Evolutionary conservation across 2,888 invertebrate genomes (phyloP), one percentile per base, ranked within the genome.

Genomic region (Meta bourneti): DNA sequence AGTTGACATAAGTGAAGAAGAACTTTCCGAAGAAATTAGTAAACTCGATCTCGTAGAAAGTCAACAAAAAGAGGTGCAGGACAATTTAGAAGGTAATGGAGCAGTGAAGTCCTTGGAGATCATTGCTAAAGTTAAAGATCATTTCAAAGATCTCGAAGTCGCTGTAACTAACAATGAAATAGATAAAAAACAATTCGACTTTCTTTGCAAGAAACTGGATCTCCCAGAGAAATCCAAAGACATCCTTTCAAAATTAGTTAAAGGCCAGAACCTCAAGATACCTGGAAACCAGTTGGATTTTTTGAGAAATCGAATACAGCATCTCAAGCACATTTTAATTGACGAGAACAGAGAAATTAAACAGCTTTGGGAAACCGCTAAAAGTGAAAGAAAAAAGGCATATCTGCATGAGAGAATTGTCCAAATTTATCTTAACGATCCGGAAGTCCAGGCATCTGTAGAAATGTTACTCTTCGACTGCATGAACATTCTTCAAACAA

Each of bases 391-490:
- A 69, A 75, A 48, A 69, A 72, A 85, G 52, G 48, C 9, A 6
- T 51, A 80, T 54, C 19, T 85, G 16, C 48, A 85, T 6, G 85
- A 85, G 69, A 80, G 49, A 69, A 9, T 90, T 6, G 70, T 90
- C n/a, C 74, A 75, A n/a, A 16, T 75, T 1, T 90, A 75, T 75
- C 16, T 83, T 6, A 85, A n/a, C 5, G 80, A 80, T 34, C 49
- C 85, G 1, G 80, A 54, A 75, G 19, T 85, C 51, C 81, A 81
- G 69, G 85, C 80, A 1, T 61, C 85, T 0, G 74, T 85, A 13
- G 90, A 90, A 75, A 80, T 81, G 74, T 20, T 90, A 8, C 69
- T 90, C 1, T 90, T 80, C 19, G 90, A 90, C n/a, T 90, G 90
- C 51, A 90, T 90, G 90, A 90, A n/a, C 8, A 34, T 81, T 20